Evolutionary conservation across 2,888 invertebrate species (phyloP).

Genomic region (Latrodectus elegans): DNA sequence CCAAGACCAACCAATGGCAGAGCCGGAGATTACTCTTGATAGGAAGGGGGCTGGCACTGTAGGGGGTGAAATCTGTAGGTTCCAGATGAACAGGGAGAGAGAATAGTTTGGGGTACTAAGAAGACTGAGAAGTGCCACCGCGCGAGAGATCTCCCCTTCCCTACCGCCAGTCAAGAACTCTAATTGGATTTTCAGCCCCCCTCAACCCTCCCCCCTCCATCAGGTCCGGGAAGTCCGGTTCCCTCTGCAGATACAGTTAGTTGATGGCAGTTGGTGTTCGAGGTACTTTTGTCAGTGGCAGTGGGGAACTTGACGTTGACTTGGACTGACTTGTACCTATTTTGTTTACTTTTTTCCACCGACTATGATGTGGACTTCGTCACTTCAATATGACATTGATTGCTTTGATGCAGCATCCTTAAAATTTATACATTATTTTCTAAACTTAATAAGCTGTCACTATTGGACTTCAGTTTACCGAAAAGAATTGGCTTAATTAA

Average conservation of each 20-base stretch:
- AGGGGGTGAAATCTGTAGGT: neutral
- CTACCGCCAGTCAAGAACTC: neutral
- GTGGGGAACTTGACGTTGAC: neutral
- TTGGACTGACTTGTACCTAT: neutral
- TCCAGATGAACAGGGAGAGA: neutral
- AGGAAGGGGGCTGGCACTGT: constrained; percentile 15
- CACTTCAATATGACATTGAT: too few species aligned
- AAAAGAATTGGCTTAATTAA: too few species aligned
- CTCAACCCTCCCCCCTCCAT: constrained; percentile 1
- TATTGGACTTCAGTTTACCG: too few species aligned
- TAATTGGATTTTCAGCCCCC: constrained; percentile 43
- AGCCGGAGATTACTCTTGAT: constrained; percentile 18
- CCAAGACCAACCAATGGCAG: constrained; percentile 16
- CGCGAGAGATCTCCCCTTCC: neutral
- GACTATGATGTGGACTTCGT: too few species aligned
- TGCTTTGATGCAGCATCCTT: neutral
- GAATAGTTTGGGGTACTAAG: neutral
- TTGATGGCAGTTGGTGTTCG: constrained; percentile 2
- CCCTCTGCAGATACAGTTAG: neutral
- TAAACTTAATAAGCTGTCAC: too few species aligned
- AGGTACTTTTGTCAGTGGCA: neutral
- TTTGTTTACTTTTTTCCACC: too few species aligned
- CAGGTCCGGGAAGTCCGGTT: constrained; percentile 1
- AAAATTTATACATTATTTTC: too few species aligned
- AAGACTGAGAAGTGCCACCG: neutral